Percentiles rank a stretch among this genome's conserved stretches.
These are phyloP conservation scores for Coenonympha arcania DNA, from an alignment of 2,888 invertebrate species.

Conservation along the genomic window DNA sequence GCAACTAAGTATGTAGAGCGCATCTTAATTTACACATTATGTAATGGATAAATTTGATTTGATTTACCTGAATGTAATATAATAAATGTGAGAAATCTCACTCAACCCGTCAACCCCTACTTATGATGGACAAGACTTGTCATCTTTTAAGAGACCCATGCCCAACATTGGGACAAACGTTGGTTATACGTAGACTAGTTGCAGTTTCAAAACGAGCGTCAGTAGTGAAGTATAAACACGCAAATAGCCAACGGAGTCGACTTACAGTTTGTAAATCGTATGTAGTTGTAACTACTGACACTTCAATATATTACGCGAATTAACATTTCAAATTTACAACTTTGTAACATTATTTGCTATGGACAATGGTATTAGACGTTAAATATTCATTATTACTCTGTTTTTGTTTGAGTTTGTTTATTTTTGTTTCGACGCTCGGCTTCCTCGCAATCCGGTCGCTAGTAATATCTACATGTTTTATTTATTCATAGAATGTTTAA, in stretches of 20 bases:
- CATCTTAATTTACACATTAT: too few species aligned
- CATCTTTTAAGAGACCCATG: too few species aligned
- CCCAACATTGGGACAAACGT: too few species aligned
- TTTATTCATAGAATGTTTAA: slow-evolving; percentile 3
- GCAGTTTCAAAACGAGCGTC: background rate
- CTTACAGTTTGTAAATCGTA: background rate
- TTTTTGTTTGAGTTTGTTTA: background rate
- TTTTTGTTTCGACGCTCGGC: background rate
- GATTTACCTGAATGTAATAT: too few species aligned
- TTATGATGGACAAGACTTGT: too few species aligned
- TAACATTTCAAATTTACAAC: slow-evolving; percentile 4
- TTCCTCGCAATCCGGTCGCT: background rate
- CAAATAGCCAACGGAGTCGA: background rate
- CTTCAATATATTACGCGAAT: background rate
- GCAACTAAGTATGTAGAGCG: background rate
- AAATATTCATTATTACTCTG: background rate
- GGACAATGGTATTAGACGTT: too few species aligned
- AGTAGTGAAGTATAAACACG: background rate
- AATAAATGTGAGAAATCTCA: too few species aligned
- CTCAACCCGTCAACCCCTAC: too few species aligned
- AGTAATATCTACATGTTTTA: background rate
- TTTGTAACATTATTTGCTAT: slow-evolving; percentile 10
- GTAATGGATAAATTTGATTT: too few species aligned
- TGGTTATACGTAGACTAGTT: too few species aligned
- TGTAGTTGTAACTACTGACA: background rate